Evolutionary conservation across 2,888 invertebrate genomes (phyloP).

Genomic region (Aricia artaxerxes): DNA sequence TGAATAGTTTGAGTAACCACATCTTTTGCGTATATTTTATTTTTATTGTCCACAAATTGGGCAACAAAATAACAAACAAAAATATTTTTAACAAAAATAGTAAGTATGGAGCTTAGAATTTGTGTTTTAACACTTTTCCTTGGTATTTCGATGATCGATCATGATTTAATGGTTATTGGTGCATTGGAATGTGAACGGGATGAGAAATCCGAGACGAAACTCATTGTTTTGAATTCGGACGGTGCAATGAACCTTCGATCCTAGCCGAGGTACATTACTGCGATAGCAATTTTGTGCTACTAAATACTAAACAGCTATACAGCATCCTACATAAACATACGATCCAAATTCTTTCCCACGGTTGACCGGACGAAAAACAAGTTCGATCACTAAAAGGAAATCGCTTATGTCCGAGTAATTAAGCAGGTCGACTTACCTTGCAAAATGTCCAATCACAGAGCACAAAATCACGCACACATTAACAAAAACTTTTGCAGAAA

Average conservation of each 20-base stretch:
- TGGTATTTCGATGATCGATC: too few species aligned
- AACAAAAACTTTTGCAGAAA: slow-evolving; percentile 62
- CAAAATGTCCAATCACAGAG: slow-evolving; percentile 42
- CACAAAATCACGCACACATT: slow-evolving; percentile 58
- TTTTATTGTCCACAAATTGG: too few species aligned
- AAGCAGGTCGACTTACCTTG: slow-evolving; percentile 60
- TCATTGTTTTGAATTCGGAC: slow-evolving; percentile 20
- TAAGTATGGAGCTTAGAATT: too few species aligned
- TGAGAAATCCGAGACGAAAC: background rate
- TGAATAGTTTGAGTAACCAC: too few species aligned
- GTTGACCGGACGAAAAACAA: slow-evolving; percentile 70
- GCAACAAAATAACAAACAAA: too few species aligned
- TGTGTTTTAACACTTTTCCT: too few species aligned
- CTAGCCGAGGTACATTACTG: background rate
- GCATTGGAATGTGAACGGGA: background rate
- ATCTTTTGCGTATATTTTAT: too few species aligned
- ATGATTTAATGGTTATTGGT: background rate
- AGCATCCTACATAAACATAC: slow-evolving; percentile 40
- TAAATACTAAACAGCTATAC: background rate
- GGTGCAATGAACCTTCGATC: background rate
- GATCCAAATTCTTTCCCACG: slow-evolving; percentile 73
- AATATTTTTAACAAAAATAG: too few species aligned
- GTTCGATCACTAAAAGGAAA: slow-evolving; percentile 71
- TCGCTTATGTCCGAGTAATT: slow-evolving; percentile 59
- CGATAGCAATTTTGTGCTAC: background rate